Evolutionary conservation across 2,888 invertebrate species (phyloP), one percentile per base, ranked within the genome.

Genomic region (Cerastis rubricosa): DNA sequence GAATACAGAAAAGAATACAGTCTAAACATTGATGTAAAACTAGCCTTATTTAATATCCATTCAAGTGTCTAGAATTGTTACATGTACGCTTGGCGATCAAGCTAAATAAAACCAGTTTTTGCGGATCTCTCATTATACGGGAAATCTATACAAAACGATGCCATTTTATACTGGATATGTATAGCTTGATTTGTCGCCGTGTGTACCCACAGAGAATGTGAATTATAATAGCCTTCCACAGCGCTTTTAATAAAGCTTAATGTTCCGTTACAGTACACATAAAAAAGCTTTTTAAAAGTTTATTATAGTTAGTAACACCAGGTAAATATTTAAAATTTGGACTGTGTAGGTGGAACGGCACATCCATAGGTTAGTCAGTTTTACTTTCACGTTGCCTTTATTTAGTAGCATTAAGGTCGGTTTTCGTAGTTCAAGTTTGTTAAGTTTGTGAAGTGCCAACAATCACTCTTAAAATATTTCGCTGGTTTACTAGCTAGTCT

Each of bases 211-310:
- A 65, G 47, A 19, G 22, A 22, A 22, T 19, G 35, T 29, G 25
- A 61, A 54, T 68, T 51, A 66, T 12, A 45, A 40, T 8, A 29
- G 40, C 14, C 59, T 54, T 45, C 17, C 51, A 47, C n/a, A 3
- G 51, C 14, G 25, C 59, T 81, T 76, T 70, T 77, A 81, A 67
- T 76, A 63, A 68, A 71, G 45, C 14, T 59, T 47, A 67, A 71
- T 63, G 61, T 76, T 69, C 57, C 49, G 43, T 54, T n/a, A 63
- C 70, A 35, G 51, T 54, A 35, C 59, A 81, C 68, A 69, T 74
- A 67, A 35, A 79, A 76, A 63, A 64, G 51, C 67, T 64, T 74
- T 81, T 65, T 17, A 51, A 71, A 81, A 67, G 51, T 71, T 71
- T 29, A n/a, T n/a, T n/a, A n/a, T n/a, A 68, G 40, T 29, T 19